Evolutionary conservation across 2,113 vertebrate species (phyloP).

Genomic region (Clarias gariepinus): DNA sequence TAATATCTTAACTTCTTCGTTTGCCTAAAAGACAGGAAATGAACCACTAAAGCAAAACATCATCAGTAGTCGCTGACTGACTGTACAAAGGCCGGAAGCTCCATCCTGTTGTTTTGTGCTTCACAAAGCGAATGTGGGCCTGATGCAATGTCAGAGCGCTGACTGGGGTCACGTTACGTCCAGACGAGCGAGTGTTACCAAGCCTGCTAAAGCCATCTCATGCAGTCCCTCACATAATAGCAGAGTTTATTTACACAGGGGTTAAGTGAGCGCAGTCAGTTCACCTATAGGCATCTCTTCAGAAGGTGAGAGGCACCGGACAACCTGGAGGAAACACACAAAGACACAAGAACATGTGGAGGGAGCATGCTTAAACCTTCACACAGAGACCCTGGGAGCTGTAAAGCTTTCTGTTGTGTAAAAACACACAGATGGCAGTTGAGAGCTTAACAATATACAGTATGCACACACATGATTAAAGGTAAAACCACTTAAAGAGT

Average conservation of each 20-base stretch:
- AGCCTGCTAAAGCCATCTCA: neutral
- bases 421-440: neutral
- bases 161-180: slow-evolving; percentile 4
- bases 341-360: neutral
- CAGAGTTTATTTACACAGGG: neutral
- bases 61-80: slow-evolving; percentile 54
- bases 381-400: neutral
- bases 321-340: neutral
- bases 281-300: neutral
- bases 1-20: neutral
- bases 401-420: neutral
- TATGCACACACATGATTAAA: neutral
- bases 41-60: slow-evolving; percentile 35
- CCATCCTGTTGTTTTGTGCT: slow-evolving; percentile 52
- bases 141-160: slow-evolving; percentile 23
- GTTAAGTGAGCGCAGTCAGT: too few species aligned
- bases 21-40: neutral
- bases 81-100: slow-evolving; percentile 67
- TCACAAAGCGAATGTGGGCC: slow-evolving; percentile 38
- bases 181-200: neutral
- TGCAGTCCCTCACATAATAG: neutral
- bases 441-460: neutral
- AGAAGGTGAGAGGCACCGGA: neutral
- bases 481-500: neutral
- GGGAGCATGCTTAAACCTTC: neutral